These are phyloP conservation scores for Tapirus indicus DNA, from an alignment of 2,797 vertebrate genomes.

Conservation along the genomic window DNA sequence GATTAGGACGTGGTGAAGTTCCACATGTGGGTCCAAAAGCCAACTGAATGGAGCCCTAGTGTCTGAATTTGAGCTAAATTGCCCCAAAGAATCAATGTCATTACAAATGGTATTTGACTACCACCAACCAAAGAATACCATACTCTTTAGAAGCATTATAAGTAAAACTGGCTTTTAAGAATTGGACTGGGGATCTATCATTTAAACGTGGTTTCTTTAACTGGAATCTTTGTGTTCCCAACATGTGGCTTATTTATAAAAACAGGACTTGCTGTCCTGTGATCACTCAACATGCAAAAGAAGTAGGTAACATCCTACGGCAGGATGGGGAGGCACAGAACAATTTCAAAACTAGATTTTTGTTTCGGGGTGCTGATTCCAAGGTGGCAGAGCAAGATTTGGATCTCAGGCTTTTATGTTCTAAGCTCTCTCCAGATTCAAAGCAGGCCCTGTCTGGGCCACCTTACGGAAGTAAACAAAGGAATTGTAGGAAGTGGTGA, in stretches of 20 bases:
- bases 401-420: neutral
- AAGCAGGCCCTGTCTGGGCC: neutral
- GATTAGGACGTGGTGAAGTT: neutral
- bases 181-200: neutral
- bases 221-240: neutral
- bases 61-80: neutral
- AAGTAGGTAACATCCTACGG: neutral
- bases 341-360: neutral
- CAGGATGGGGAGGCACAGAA: neutral
- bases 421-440: neutral
- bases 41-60: neutral
- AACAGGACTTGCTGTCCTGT: neutral
- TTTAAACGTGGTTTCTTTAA: slow-evolving; percentile 7
- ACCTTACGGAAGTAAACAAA: neutral
- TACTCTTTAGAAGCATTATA: neutral
- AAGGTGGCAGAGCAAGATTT: neutral
- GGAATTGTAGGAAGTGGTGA: neutral
- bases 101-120: neutral
- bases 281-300: neutral
- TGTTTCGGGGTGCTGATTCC: neutral
- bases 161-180: neutral
- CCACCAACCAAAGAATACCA: neutral
- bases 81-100: neutral
- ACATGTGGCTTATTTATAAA: neutral
- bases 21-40: neutral